Percentiles rank a stretch among this genome's conserved stretches.
phyloP scores from a whole-genome alignment of 2,797 vertebrate species.

The Adrianichthys oophorus region DNA sequence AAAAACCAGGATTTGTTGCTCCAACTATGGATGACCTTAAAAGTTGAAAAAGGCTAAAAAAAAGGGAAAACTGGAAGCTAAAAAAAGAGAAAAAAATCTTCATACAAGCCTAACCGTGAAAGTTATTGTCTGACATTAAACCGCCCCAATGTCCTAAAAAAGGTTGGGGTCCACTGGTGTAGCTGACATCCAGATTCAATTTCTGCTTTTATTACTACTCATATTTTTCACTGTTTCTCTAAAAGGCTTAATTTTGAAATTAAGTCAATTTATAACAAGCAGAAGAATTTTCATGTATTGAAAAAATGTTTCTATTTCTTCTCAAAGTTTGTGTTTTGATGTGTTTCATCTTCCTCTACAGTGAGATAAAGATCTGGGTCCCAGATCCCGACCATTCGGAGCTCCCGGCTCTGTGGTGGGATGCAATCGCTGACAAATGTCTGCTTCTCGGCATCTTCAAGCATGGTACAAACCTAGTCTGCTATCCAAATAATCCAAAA shows the following conservation, averaged over 20 bases:
- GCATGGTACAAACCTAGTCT: slow-evolving; percentile 79
- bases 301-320: neutral
- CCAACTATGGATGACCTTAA: too few species aligned
- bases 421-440: slow-evolving; percentile 91
- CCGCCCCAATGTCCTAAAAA: too few species aligned
- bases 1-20: too few species aligned
- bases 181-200: neutral
- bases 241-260: neutral
- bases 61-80: too few species aligned
- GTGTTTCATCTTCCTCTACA: slow-evolving; percentile 52
- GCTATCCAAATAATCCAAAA: too few species aligned
- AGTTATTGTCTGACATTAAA: too few species aligned
- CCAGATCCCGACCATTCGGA: slow-evolving; percentile 96
- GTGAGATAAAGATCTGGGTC: slow-evolving; percentile 95
- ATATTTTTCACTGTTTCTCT: neutral
- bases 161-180: too few species aligned
- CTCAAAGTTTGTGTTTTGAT: slow-evolving; percentile 7
- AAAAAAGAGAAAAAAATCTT: too few species aligned
- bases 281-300: too few species aligned
- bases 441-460: slow-evolving; percentile 95
- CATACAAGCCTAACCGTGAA: too few species aligned
- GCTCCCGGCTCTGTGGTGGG: slow-evolving; percentile 95
- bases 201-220: neutral
- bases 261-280: too few species aligned
- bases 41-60: too few species aligned